A percentile compares a stretch with the other conserved stretches of the same genome.
phyloP scores from a whole-genome alignment of 2,113 vertebrate genomes.

The Lichenostomus cassidix region DNA sequence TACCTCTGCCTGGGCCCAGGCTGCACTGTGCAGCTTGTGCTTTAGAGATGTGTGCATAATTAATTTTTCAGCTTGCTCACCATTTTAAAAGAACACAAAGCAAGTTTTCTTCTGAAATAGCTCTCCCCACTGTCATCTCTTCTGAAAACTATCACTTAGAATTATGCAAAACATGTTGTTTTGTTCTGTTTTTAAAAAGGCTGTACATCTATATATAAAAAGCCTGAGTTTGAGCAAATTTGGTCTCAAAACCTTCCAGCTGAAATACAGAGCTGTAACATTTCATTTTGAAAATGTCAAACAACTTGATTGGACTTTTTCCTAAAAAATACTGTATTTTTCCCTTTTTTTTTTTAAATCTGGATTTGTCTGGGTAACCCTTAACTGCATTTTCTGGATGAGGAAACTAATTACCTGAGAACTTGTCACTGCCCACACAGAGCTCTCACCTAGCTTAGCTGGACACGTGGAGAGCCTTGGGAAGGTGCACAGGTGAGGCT shows the following conservation, averaged over 20 bases:
- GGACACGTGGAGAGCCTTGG: background rate
- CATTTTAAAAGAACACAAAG: slow-evolving; percentile 23
- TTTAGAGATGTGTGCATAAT: slow-evolving; percentile 17
- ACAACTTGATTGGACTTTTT: background rate
- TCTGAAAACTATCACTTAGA: slow-evolving; percentile 44
- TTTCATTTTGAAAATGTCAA: slow-evolving; percentile 26
- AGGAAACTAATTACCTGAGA: background rate
- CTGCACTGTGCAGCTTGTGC: background rate
- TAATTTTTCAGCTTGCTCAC: slow-evolving; percentile 53
- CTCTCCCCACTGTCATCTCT: slow-evolving; percentile 23
- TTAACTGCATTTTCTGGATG: background rate
- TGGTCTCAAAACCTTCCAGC: slow-evolving; percentile 1
- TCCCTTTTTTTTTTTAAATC: background rate
- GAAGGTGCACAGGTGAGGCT: background rate
- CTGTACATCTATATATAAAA: slow-evolving; percentile 28
- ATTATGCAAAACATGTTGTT: slow-evolving; percentile 46
- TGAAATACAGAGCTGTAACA: slow-evolving; percentile 18
- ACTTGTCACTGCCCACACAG: background rate
- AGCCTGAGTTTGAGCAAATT: background rate
- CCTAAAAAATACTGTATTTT: background rate
- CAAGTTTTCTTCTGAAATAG: slow-evolving; percentile 37
- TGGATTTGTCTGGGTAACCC: background rate
- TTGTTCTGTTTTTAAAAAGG: slow-evolving; percentile 17
- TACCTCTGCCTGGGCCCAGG: background rate
- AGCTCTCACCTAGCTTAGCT: background rate